Evolutionary conservation across 1,140 invertebrate genomes (phyloP).

Genomic region (Belonocnema kinseyi): DNA sequence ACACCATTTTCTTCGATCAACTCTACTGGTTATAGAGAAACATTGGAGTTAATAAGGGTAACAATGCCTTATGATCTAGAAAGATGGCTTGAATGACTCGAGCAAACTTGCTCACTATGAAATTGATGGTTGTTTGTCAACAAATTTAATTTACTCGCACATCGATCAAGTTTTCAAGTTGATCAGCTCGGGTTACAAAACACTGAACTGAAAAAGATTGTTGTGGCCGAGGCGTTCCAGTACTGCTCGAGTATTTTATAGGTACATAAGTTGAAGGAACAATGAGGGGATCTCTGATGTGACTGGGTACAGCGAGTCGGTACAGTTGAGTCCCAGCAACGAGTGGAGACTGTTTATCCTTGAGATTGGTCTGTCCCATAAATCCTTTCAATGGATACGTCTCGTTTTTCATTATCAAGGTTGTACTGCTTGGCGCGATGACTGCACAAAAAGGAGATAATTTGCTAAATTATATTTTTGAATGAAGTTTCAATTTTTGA

Average conservation of each 20-base stretch:
- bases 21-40: background rate
- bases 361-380: background rate
- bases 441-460: background rate
- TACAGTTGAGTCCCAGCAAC: constrained; percentile 1
- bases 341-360: background rate
- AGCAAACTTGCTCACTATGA: background rate
- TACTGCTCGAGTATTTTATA: background rate
- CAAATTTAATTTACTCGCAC: background rate
- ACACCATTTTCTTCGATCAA: too few relatives aligned
- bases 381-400: background rate
- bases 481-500: too few relatives aligned
- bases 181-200: constrained; percentile 10
- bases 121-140: background rate
- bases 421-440: background rate
- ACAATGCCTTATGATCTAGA: constrained; percentile 1
- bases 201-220: background rate
- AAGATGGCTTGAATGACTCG: constrained; percentile 12
- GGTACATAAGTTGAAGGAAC: background rate
- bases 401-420: background rate
- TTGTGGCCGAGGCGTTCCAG: background rate
- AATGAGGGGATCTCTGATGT: constrained; percentile 7
- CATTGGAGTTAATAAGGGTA: background rate
- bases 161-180: background rate
- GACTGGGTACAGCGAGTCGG: background rate
- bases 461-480: too few relatives aligned